Evolutionary conservation across 2,797 vertebrate genomes (phyloP).

Genomic region (Amphiprion clarkii): DNA sequence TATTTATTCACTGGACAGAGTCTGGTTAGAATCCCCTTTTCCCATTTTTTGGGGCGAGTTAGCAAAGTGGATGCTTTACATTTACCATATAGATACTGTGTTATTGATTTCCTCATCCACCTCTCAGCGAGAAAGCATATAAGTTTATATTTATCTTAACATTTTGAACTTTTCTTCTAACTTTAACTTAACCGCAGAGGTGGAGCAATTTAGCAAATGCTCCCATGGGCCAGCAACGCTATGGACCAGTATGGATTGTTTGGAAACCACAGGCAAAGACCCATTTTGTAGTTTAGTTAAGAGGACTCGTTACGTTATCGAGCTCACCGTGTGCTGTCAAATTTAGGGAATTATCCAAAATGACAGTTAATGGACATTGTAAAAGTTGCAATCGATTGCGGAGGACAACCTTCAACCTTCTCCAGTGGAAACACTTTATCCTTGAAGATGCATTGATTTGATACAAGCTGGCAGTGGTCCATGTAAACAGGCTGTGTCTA

Average conservation of each 20-base stretch:
- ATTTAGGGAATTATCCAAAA: slow-evolving; percentile 44
- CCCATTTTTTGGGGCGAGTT: not conserved
- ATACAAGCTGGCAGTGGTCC: slow-evolving; percentile 14
- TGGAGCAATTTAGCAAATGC: not conserved
- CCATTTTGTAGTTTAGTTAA: slow-evolving; percentile 17
- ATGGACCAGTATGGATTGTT: slow-evolving; percentile 3
- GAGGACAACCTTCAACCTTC: slow-evolving; percentile 36
- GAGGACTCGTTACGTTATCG: slow-evolving; percentile 12
- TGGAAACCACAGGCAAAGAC: not conserved
- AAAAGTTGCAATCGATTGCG: slow-evolving; percentile 32
- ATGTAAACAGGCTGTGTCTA: not conserved
- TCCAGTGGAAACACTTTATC: slow-evolving; percentile 38
- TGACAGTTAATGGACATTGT: slow-evolving; percentile 48
- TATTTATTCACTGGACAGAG: not conserved
- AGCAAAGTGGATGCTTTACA: too few species aligned
- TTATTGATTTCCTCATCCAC: not conserved
- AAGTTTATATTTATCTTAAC: not conserved
- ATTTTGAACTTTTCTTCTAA: not conserved
- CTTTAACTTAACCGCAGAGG: not conserved
- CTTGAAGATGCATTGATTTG: slow-evolving; percentile 44
- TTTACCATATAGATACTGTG: too few species aligned
- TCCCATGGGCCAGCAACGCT: not conserved
- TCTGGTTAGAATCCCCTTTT: not conserved
- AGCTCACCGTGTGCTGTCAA: slow-evolving; percentile 26
- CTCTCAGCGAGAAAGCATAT: not conserved